phyloP scores from a whole-genome alignment of 2,888 invertebrate genomes.

The Orchesellides sinensis region DNA sequence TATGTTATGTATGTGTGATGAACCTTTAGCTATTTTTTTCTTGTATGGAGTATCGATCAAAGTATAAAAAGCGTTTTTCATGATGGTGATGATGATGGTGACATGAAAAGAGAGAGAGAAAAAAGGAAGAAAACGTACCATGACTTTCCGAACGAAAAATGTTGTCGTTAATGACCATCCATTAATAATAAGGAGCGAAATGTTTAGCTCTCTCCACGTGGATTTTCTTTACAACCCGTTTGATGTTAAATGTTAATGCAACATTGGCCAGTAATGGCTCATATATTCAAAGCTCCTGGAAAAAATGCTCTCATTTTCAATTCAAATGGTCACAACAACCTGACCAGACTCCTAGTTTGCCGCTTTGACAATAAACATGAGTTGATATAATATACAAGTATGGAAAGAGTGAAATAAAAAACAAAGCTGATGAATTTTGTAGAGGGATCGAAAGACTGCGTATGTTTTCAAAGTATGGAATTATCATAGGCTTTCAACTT shows the following conservation, averaged over 20 bases:
- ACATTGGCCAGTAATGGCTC: conserved; percentile 62
- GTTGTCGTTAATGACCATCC: conserved; percentile 67
- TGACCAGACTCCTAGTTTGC: conserved; percentile 1
- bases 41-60: conserved; percentile 52
- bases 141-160: conserved; percentile 67
- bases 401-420: conserved; percentile 22
- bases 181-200: conserved; percentile 63
- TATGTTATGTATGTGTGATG: too few species aligned
- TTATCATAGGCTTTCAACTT: conserved; percentile 64
- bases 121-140: conserved; percentile 47
- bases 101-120: conserved; percentile 51
- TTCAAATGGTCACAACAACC: conserved; percentile 65
- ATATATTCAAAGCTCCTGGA: conserved; percentile 41
- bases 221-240: conserved; percentile 60
- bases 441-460: conserved; percentile 55
- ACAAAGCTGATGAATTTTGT: conserved; percentile 47
- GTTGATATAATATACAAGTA: background rate
- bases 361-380: background rate
- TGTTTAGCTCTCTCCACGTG: conserved; percentile 51
- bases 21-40: background rate
- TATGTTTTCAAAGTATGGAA: conserved; percentile 31
- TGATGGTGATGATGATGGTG: conserved; percentile 33
- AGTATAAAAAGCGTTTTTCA: conserved; percentile 29
- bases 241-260: conserved; percentile 63
- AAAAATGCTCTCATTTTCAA: conserved; percentile 64